Percentiles rank a stretch among this genome's conserved stretches.
phyloP scores from a whole-genome alignment of 2,888 invertebrate genomes.

The Pogonocherus hispidulus region DNA sequence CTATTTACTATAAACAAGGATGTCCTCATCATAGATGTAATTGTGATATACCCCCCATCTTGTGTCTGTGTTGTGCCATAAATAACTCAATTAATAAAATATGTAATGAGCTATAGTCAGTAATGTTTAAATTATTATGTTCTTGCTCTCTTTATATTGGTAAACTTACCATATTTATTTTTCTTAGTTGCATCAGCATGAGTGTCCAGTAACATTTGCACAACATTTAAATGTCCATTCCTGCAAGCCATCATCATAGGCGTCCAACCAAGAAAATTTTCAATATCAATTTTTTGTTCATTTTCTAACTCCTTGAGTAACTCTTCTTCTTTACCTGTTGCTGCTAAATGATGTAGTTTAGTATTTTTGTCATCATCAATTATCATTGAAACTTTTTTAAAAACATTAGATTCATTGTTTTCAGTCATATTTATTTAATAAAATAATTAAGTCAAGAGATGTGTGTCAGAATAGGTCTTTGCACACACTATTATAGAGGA shows the following conservation, averaged over 20 bases:
- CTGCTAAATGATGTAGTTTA: slow-evolving; percentile 60
- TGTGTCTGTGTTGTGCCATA: too few relatives aligned
- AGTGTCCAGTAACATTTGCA: slow-evolving; percentile 58
- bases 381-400: slow-evolving; percentile 44
- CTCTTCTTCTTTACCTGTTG: slow-evolving; percentile 53
- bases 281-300: slow-evolving; percentile 57
- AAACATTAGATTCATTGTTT: not conserved
- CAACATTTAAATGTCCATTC: slow-evolving; percentile 58
- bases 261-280: slow-evolving; percentile 66
- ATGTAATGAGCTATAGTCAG: too few relatives aligned
- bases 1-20: too few relatives aligned
- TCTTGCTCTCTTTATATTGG: too few relatives aligned
- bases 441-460: slow-evolving; percentile 18
- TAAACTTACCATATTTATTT: slow-evolving; percentile 63
- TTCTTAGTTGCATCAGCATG: slow-evolving; percentile 61
- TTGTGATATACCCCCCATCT: too few relatives aligned
- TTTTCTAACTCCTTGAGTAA: slow-evolving; percentile 49
- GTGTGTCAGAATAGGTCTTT: slow-evolving; percentile 21
- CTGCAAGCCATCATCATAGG: slow-evolving; percentile 66
- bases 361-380: slow-evolving; percentile 64
- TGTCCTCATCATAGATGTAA: too few relatives aligned
- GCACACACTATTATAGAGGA: slow-evolving; percentile 5
- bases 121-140: too few relatives aligned
- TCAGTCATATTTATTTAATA: slow-evolving; percentile 30
- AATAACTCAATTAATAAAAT: too few relatives aligned